Evolutionary conservation across 2,888 invertebrate species (phyloP).

Genomic region (Drosophila tripunctata): DNA sequence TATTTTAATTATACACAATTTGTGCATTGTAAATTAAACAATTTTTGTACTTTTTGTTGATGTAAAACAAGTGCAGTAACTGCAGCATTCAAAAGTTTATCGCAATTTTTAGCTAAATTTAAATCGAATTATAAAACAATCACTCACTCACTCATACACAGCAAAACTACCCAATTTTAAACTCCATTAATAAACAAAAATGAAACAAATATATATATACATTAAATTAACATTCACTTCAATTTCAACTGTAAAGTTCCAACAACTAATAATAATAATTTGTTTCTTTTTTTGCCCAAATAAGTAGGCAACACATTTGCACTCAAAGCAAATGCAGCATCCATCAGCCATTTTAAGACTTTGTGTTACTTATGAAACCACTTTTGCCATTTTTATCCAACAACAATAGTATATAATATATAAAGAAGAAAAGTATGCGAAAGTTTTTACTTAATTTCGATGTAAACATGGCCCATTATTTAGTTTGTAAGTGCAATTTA

Average conservation of each 20-base stretch:
- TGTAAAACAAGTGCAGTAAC: conserved; percentile 25
- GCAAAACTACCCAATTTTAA: conserved; percentile 54
- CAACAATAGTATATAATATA: conserved; percentile 28
- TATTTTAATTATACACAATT: conserved; percentile 54
- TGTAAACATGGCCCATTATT: conserved; percentile 72
- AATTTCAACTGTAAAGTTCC: conserved; percentile 26
- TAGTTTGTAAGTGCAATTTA: conserved; percentile 65
- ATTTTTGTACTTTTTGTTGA: conserved; percentile 23
- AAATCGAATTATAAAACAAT: conserved; percentile 41
- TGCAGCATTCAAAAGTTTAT: conserved; percentile 37
- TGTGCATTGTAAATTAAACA: conserved; percentile 36
- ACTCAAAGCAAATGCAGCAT: neutral
- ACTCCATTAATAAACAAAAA: conserved; percentile 36
- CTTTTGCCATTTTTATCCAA: conserved; percentile 58
- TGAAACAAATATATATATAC: conserved; percentile 18
- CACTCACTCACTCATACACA: conserved; percentile 29
- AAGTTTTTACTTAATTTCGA: conserved; percentile 44
- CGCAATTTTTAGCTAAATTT: conserved; percentile 61
- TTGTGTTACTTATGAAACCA: conserved; percentile 67
- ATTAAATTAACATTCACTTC: conserved; percentile 27
- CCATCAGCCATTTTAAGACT: conserved; percentile 43
- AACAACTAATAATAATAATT: conserved; percentile 26
- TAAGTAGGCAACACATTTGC: conserved; percentile 35
- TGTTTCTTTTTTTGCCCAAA: conserved; percentile 18
- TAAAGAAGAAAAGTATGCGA: conserved; percentile 30